Evolutionary conservation across 2,888 invertebrate species (phyloP).

Genomic region (Volucella bombylans): DNA sequence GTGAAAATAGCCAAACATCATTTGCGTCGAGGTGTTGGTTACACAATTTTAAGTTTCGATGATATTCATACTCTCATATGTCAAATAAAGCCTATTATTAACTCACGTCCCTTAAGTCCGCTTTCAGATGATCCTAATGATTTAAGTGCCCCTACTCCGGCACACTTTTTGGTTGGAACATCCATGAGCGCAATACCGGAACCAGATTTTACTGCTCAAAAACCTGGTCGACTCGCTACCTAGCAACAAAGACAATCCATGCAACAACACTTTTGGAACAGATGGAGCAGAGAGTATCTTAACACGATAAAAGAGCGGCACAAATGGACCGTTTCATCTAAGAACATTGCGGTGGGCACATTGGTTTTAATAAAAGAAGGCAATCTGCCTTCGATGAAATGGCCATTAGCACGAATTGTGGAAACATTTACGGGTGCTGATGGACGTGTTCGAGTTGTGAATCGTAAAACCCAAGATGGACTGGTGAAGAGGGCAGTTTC

Average conservation of each 20-base stretch:
- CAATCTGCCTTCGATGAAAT: neutral
- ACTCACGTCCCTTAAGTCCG: constrained; percentile 21
- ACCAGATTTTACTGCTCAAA: constrained; percentile 63
- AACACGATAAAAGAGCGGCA: neutral
- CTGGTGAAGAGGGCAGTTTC: neutral
- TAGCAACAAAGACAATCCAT: neutral
- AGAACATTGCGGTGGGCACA: constrained; percentile 1
- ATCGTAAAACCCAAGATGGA: neutral
- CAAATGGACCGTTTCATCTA: neutral
- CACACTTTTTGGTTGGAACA: constrained; percentile 31
- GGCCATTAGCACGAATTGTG: too few species aligned
- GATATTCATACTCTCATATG: constrained; percentile 61
- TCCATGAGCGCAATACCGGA: constrained; percentile 37
- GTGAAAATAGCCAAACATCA: constrained; percentile 54
- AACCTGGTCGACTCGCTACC: neutral
- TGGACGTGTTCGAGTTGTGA: neutral
- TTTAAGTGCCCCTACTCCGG: constrained; percentile 26
- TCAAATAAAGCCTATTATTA: constrained; percentile 58
- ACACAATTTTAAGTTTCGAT: constrained; percentile 39
- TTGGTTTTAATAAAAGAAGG: neutral
- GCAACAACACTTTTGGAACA: constrained; percentile 8
- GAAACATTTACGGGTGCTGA: neutral
- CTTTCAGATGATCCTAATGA: constrained; percentile 31
- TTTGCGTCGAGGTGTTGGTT: constrained; percentile 53
- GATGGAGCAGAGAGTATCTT: constrained; percentile 14